A percentile compares a stretch with the other conserved stretches of the same genome.
Conservation (phyloP, 2,113 vertebrate genomes). For the Enhydra lutris region DNA sequence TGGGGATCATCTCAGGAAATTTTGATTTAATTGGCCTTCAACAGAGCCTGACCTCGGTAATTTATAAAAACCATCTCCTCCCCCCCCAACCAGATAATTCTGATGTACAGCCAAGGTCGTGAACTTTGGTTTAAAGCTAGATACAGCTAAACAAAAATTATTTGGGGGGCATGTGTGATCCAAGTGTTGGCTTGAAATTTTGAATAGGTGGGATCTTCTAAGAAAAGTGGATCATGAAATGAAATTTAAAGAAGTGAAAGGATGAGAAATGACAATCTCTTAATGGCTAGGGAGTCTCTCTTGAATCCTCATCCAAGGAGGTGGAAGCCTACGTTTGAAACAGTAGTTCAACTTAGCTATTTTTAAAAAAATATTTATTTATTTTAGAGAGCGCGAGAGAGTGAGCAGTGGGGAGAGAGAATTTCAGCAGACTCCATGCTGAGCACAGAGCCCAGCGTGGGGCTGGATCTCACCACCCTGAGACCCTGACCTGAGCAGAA, state of each 20-base stretch:
- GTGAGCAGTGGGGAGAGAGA: neutral
- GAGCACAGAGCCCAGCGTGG: neutral
- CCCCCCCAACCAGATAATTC: neutral
- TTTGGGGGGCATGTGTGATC: neutral
- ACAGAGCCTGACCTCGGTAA: neutral
- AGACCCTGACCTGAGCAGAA: neutral
- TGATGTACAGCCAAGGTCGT: neutral
- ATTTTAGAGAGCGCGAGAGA: neutral
- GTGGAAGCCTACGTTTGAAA: neutral
- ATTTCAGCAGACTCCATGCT: neutral
- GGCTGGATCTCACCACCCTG: neutral
- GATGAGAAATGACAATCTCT: neutral
- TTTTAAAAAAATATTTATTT: neutral
- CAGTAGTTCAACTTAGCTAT: neutral
- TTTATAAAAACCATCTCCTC: neutral
- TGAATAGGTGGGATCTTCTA: neutral
- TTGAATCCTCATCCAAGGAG: neutral
- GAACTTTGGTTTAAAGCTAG: constrained; percentile 10
- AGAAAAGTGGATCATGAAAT: neutral
- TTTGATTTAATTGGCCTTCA: constrained; percentile 4
- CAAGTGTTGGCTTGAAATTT: neutral
- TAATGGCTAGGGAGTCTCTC: neutral
- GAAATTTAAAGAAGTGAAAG: neutral
- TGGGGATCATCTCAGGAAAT: neutral
- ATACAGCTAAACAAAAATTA: neutral